phyloP scores from a whole-genome alignment of 2,113 vertebrate species.

The Acrocephalus kingi region DNA sequence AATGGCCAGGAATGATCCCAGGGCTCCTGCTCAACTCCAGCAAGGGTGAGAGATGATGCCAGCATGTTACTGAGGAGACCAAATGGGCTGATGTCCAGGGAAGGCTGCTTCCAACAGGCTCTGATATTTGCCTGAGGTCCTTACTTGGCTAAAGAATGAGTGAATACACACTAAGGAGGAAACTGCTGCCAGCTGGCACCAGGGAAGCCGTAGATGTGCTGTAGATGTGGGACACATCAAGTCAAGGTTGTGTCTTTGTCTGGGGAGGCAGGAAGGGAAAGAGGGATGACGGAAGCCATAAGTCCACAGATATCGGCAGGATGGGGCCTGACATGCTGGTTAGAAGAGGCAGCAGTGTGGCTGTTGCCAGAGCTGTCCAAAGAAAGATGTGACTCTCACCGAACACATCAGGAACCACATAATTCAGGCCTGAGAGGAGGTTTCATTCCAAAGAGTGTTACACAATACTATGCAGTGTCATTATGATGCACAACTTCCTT shows the following conservation, averaged over 20 bases:
- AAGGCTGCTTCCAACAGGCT: neutral
- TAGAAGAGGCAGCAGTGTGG: neutral
- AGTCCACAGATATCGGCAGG: neutral
- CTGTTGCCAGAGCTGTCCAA: neutral
- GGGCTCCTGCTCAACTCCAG: neutral
- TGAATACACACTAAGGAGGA: neutral
- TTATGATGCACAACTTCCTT: neutral
- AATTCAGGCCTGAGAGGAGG: neutral
- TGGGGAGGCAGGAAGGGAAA: neutral
- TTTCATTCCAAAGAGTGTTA: neutral
- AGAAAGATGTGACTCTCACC: neutral
- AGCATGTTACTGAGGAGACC: rapidly evolving
- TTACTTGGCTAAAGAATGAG: neutral
- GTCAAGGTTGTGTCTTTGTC: neutral
- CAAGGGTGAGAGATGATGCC: neutral
- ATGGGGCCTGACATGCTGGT: neutral
- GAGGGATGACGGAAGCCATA: neutral
- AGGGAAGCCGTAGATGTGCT: neutral
- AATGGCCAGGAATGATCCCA: neutral
- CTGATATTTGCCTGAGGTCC: neutral
- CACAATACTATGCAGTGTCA: neutral
- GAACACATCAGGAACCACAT: slow-evolving; percentile 15
- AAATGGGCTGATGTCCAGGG: neutral
- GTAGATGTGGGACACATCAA: neutral
- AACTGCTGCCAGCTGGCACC: neutral